Base-by-base conservation (phyloP, 2,797 vertebrate species). In the Acanthurus tractus region DNA sequence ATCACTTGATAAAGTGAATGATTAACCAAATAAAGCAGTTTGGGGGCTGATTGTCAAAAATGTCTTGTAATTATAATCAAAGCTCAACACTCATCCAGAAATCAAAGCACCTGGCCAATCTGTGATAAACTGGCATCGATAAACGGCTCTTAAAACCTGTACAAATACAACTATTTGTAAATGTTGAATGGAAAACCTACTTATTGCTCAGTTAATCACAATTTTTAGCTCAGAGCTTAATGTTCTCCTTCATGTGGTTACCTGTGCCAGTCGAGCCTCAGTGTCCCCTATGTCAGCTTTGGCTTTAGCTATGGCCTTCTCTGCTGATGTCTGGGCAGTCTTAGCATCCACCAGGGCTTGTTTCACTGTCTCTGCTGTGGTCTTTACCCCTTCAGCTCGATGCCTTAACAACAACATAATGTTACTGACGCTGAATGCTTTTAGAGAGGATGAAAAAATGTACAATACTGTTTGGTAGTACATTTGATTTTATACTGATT, bases 221-320 rank as follows among this genome's bases (percentile, higher is more conserved):
- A 34, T 34, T 34, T 34, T 34, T 34, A 34, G 29, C 29, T 34
- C 29, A 34, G 7, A 34, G 29, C 29, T 34, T 34, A 34, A 34
- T 34, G 29, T 34, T 34, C 29, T 34, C 7, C 29, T 34, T 34
- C 29, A 34, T 34, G 9, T 34, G 50, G 53, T 55, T 78, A 99
- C 98, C 93, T 81, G 93, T 59, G 91, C 78, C 3, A 99, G 92
- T 3, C 94, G 92, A 34, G 89, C 84, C 70, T 97, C 93, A 0
- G 96, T 98, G 74, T 96, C 94, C 53, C 90, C 89, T 17, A 98
- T 98, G 89, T 99, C 96, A 15, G 83, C 78, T 0, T 87, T 88
- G 40, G 98, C 97, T 57, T 70, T 95, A 0, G 76, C 92, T 70
- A 99, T 97, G 12, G 97, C 96, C 73, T 95, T 96, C 86, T 97